Evolutionary conservation across 2,797 vertebrate species (phyloP).

Genomic region (Lepidocolaptes lacrymiger): DNA sequence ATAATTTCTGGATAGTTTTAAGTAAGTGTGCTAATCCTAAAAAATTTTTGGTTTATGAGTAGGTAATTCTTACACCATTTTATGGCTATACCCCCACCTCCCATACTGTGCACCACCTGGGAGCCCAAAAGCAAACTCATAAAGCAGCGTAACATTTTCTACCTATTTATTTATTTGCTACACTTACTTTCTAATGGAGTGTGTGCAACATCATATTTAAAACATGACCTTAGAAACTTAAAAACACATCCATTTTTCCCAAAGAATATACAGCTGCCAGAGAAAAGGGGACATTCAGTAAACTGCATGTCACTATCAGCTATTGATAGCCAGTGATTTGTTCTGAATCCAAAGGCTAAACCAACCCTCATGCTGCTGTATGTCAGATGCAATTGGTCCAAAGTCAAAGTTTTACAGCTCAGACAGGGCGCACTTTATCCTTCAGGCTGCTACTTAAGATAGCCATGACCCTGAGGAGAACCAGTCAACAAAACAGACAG

Average conservation of each 20-base stretch:
- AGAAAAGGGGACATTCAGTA: slow-evolving; percentile 74
- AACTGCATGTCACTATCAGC: slow-evolving; percentile 80
- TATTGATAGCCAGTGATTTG: slow-evolving; percentile 83
- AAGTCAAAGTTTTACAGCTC: slow-evolving; percentile 83
- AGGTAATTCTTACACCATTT: background rate
- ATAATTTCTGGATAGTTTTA: background rate
- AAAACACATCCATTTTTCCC: slow-evolving; percentile 65
- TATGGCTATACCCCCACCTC: background rate
- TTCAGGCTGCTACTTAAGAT: slow-evolving; percentile 85
- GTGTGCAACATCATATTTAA: slow-evolving; percentile 61
- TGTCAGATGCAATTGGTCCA: slow-evolving; percentile 84
- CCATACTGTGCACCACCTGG: background rate
- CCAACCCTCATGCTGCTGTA: slow-evolving; percentile 82
- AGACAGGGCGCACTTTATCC: slow-evolving; percentile 84
- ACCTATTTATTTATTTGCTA: slow-evolving; percentile 53
- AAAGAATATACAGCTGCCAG: slow-evolving; percentile 67
- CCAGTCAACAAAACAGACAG: slow-evolving; percentile 86
- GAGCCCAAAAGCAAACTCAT: background rate
- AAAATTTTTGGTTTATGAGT: background rate
- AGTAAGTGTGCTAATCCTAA: background rate
- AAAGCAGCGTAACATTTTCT: background rate
- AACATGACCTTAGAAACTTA: slow-evolving; percentile 62
- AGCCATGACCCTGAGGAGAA: slow-evolving; percentile 85
- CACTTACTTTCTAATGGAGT: slow-evolving; percentile 46
- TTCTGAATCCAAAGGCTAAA: slow-evolving; percentile 82